phyloP scores from a whole-genome alignment of 2,113 vertebrate species.

The Zeus faber region DNA sequence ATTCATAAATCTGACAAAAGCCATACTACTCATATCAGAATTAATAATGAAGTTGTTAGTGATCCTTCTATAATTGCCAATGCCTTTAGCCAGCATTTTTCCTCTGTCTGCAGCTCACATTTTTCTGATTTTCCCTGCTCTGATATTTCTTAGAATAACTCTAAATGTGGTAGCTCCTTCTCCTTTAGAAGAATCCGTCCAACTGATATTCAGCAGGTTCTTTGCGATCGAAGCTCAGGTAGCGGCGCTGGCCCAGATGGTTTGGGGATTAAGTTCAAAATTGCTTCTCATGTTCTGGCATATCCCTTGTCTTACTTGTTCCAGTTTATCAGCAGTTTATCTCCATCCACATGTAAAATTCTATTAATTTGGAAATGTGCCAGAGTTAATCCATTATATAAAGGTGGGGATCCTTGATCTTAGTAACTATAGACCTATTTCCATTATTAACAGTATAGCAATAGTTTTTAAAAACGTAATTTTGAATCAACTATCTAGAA shows the following conservation, averaged over 20 bases:
- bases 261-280: not conserved
- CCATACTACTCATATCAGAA: not conserved
- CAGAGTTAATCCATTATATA: no score
- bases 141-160: not conserved
- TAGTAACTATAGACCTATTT: not conserved
- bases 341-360: not conserved
- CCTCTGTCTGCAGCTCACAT: not conserved
- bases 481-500: not conserved
- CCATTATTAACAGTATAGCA: not conserved
- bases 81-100: not conserved
- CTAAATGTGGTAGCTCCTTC: not conserved
- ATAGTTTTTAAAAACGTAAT: not conserved
- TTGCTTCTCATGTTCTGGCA: not conserved
- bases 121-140: not conserved
- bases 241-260: not conserved
- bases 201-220: not conserved
- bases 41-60: not conserved
- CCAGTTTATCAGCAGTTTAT: not conserved
- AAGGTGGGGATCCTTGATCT: no score
- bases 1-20: no score
- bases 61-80: not conserved
- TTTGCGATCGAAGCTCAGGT: no score
- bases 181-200: not conserved
- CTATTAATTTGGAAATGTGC: not conserved
- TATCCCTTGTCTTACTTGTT: not conserved